phyloP scores from a whole-genome alignment of 1,140 invertebrate species.

The Bombus soroeensis region DNA sequence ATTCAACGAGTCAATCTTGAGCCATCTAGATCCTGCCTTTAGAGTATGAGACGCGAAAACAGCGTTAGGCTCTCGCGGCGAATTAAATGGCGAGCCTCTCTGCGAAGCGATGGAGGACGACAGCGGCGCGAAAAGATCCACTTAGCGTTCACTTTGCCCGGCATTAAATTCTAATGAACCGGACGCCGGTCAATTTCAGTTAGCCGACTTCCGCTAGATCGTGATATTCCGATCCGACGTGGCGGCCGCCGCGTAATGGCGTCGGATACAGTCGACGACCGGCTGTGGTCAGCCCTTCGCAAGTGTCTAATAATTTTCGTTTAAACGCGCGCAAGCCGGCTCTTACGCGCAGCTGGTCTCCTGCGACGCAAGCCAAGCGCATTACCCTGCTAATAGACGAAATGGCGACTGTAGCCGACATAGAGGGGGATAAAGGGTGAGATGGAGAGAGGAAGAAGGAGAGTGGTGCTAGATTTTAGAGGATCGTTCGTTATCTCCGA shows the following conservation, averaged over 20 bases:
- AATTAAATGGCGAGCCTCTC: conserved; percentile 9
- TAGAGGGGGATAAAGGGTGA: not conserved
- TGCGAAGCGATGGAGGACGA: not conserved
- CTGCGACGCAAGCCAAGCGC: conserved; percentile 44
- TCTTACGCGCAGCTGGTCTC: conserved; percentile 59
- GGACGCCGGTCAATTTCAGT: conserved; percentile 58
- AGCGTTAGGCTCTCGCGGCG: not conserved
- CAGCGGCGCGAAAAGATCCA: conserved; percentile 62
- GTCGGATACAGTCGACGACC: conserved; percentile 34
- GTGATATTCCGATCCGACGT: conserved; percentile 39
- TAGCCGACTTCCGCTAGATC: conserved; percentile 49
- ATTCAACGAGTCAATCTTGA: too few species aligned
- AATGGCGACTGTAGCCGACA: conserved; percentile 57
- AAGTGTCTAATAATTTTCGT: conserved; percentile 67
- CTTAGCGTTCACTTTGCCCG: conserved; percentile 63
- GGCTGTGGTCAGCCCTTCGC: conserved; percentile 52
- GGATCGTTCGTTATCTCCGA: conserved; percentile 68
- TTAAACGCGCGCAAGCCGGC: conserved; percentile 51
- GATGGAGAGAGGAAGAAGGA: too few species aligned
- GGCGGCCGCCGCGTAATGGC: conserved; percentile 39
- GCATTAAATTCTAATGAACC: conserved; percentile 69
- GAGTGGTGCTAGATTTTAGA: not conserved
- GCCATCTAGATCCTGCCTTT: too few species aligned
- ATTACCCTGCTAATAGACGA: conserved; percentile 74
- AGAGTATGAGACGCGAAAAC: not conserved